Conservation (phyloP, 2,113 vertebrate species). For the Oryzias curvinotus region DNA sequence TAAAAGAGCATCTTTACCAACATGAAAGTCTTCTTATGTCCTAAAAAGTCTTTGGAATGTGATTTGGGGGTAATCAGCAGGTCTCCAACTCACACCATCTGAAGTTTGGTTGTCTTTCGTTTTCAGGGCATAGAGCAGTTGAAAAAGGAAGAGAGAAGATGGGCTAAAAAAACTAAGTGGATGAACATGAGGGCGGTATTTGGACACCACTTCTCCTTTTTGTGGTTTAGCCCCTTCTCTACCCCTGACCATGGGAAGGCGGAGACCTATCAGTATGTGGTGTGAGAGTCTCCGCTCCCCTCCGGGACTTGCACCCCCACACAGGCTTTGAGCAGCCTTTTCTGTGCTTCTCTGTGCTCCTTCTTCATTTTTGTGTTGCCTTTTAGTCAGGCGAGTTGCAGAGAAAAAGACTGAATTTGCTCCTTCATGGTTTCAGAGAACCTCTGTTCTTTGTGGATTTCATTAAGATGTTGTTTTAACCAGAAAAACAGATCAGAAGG, state of each 20-base stretch:
- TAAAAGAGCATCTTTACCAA: not conserved
- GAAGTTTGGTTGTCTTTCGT: slow-evolving; percentile 90
- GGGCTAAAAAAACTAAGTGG: slow-evolving; percentile 99
- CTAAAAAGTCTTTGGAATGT: slow-evolving; percentile 16
- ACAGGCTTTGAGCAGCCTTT: slow-evolving; percentile 37
- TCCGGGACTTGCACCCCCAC: slow-evolving; percentile 34
- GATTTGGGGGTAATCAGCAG: slow-evolving; percentile 33
- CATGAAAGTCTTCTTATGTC: not conserved
- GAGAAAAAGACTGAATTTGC: slow-evolving; percentile 61
- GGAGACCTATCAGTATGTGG: slow-evolving; percentile 98
- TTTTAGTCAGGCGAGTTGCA: slow-evolving; percentile 53
- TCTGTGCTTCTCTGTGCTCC: slow-evolving; percentile 43
- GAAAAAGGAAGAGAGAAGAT: slow-evolving; percentile 99
- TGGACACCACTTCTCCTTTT: slow-evolving; percentile 98
- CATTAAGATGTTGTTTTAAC: not conserved
- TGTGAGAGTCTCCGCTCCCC: slow-evolving; percentile 84
- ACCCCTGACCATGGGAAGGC: slow-evolving; percentile 98
- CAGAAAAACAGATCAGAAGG: no score
- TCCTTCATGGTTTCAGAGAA: not conserved
- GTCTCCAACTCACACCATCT: slow-evolving; percentile 52
- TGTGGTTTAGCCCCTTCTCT: slow-evolving; percentile 98
- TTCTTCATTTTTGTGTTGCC: slow-evolving; percentile 35
- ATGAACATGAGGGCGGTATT: slow-evolving; percentile 99
- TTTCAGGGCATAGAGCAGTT: slow-evolving; percentile 99
- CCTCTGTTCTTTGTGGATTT: slow-evolving; percentile 16